Evolutionary conservation across 2,888 invertebrate genomes (phyloP).

Genomic region (Cancer borealis): DNA sequence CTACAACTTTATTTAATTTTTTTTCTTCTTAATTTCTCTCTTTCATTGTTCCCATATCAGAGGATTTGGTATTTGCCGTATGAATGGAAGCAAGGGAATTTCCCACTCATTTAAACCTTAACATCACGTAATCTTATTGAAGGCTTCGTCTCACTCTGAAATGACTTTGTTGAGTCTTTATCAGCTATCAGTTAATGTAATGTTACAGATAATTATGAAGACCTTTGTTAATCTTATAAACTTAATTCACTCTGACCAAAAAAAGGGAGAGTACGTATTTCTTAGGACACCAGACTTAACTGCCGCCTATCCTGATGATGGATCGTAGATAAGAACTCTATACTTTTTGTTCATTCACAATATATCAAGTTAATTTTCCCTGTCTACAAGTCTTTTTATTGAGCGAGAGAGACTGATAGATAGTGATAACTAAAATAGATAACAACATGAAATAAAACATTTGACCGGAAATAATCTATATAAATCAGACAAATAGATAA

Average conservation of each 20-base stretch:
- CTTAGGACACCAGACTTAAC: background rate
- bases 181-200: background rate
- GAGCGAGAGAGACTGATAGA: too few relatives aligned
- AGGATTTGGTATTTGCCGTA: background rate
- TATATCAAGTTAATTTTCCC: background rate
- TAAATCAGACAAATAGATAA: background rate
- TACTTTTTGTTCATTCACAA: background rate
- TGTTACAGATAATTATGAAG: background rate
- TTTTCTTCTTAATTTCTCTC: background rate
- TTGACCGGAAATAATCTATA: background rate
- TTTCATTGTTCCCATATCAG: background rate
- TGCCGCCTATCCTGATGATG: background rate
- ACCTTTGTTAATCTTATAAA: background rate
- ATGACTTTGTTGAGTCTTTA: background rate
- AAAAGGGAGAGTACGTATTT: background rate
- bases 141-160: background rate
- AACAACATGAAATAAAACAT: background rate
- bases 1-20: too few relatives aligned
- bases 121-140: background rate
- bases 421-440: background rate
- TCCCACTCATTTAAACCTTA: background rate
- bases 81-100: background rate
- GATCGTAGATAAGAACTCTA: background rate
- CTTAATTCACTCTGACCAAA: background rate
- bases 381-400: background rate